Evolutionary conservation across 2,888 invertebrate genomes (phyloP), one percentile per base, ranked within the genome.

Genomic region (Creontiades dilutus): DNA sequence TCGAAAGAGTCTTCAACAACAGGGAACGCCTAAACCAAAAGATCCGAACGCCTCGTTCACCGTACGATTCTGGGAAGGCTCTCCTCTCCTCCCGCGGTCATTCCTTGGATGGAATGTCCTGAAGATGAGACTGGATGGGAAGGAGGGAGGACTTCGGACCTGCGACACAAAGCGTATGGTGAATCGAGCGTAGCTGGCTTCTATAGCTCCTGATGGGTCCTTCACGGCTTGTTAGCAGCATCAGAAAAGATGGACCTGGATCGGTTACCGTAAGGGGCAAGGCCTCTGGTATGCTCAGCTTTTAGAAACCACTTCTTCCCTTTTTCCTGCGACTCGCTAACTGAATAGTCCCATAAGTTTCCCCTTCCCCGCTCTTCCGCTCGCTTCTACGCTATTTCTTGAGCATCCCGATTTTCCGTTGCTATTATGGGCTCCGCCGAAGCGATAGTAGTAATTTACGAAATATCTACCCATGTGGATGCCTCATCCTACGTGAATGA

Each of bases 191-290:
- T 85, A 85, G 85, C 23, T 27, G 52, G 52, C 82, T 52, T 75
- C 78, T 78, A 88, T 88, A 88, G 88, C 85, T 61, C 75, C 88
- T 88, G 88, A 88, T 88, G 88, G 88, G 88, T 88, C 88, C 88
- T 88, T 88, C 88, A 88, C 88, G 88, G 78, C 88, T 88, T 78
- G 88, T 88, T 88, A 88, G 88, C 85, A 85, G 28, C 85, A 61
- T 85, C 61, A 47, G 82, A 84, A 19, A 85, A 55, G 85, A 85
- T 61, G 85, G 61, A n/a, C 61, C 85, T 55, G 85, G 28, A 57
- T 85, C 85, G 85, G 85, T 85, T 85, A 85, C 85, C 85, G 85
- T 85, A 85, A 85, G 85, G 61, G 85, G 61, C 57, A 61, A 57
- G 61, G 85, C 57, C 85, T 82, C 47, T 82, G 82, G 82, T 82